Base-by-base conservation (phyloP, 2,797 vertebrate genomes). In the Neostethus bicornis region DNA sequence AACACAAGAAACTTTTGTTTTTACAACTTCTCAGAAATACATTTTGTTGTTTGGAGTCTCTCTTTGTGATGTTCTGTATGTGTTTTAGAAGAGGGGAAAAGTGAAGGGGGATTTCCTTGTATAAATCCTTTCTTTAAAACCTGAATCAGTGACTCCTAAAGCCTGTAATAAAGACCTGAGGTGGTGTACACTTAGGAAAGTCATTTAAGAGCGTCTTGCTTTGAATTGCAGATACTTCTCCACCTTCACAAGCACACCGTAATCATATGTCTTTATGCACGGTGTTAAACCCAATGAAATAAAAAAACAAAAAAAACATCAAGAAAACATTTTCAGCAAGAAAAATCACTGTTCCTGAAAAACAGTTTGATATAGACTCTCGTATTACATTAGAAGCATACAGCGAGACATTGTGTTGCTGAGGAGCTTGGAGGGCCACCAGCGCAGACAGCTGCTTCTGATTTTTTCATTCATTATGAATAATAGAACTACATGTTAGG, bases 401-500 rank as follows among this genome's bases (percentile, higher is more conserved):
- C 21, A 17, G 44, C 5, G 21, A 1, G 47, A 58, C 2, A 5
- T 4, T 14, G 8, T 41, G 58, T 62, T 28, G 34, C 37, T 48
- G 39, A 62, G 63, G 50, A 62, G 31, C 14, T 54, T 5, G 2
- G 46, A 46, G 70, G 34, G 70, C 61, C 71, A 69, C 73, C 63
- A 26, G 55, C 50, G 76, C 56, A 73, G 75, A 73, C 38, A 38
- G 71, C 56, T 20, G 66, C 45, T 66, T 51, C 51, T 39, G 35
- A 16, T 16, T 35, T 77, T 61, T 28, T 76, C 54, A 45, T 60
- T 37, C 48, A 51, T 52, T 46, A 89, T 90, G 64, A 89, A 90
- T 89, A 89, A 91, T 87, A 78, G 71, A 89, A 70, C 5, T 51
- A 28, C 72, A 61, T 58, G 83, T 76, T 60, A 54, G 51, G 54